Percentiles rank a stretch among this genome's conserved stretches.
Evolutionary conservation across 2,888 invertebrate species (phyloP).

Genomic region (Phlogophora meticulosa): DNA sequence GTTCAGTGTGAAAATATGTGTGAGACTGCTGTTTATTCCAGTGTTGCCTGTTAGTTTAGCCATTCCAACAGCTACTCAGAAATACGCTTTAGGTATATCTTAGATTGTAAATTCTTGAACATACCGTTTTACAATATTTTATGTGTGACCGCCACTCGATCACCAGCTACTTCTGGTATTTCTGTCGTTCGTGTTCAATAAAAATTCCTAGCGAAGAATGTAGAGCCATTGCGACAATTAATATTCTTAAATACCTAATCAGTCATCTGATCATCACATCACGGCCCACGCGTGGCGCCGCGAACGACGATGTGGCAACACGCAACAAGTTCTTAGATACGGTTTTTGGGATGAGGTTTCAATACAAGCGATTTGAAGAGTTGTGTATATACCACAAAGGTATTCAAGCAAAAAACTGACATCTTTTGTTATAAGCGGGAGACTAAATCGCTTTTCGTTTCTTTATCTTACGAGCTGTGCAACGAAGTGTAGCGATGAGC

Average conservation of each 20-base stretch:
- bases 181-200: constrained; percentile 69
- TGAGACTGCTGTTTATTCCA: background rate
- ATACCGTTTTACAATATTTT: constrained; percentile 28
- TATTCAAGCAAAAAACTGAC: background rate
- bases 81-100: background rate
- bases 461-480: too few species aligned
- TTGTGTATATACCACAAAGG: constrained; percentile 20
- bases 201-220: constrained; percentile 77
- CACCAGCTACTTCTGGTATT: constrained; percentile 53
- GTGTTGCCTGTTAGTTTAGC: background rate
- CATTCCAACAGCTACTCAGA: constrained; percentile 1
- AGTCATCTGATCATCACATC: constrained; percentile 86
- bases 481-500: background rate
- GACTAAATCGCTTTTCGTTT: constrained; percentile 19
- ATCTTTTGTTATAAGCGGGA: background rate
- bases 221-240: constrained; percentile 84
- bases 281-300: constrained; percentile 85
- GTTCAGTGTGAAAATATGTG: constrained; percentile 3
- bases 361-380: constrained; percentile 57
- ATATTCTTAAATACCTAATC: constrained; percentile 88
- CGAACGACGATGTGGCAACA: constrained; percentile 67
- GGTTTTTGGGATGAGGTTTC: constrained; percentile 57
- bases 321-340: constrained; percentile 62
- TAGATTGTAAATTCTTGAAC: constrained; percentile 7
- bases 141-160: constrained; percentile 39